phyloP scores from a whole-genome alignment of 2,797 vertebrate genomes.

The Anisognathus igniventris region DNA sequence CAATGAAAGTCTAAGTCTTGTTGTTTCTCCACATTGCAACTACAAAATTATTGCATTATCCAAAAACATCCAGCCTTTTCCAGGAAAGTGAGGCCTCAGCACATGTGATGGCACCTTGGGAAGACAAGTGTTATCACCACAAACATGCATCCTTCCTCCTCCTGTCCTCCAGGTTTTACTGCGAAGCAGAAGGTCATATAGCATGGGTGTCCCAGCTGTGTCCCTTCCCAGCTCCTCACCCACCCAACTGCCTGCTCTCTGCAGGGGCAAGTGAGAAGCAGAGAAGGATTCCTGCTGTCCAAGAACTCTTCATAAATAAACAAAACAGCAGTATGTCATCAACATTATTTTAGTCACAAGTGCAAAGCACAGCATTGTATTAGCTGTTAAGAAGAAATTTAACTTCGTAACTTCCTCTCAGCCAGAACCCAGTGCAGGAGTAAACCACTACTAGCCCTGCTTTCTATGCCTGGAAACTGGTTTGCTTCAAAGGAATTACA shows the following conservation, averaged over 20 bases:
- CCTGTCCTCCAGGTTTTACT: not conserved
- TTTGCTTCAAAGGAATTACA: not conserved
- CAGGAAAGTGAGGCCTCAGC: not conserved
- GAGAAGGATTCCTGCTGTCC: not conserved
- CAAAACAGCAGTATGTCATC: not conserved
- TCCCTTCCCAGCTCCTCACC: too few relatives aligned
- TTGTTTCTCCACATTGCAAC: not conserved
- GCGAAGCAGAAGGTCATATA: not conserved
- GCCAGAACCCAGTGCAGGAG: not conserved
- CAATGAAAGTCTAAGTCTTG: not conserved
- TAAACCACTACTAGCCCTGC: not conserved
- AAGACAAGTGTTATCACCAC: not conserved
- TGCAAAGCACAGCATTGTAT: rapidly evolving
- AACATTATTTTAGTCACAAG: not conserved
- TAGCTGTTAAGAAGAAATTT: not conserved
- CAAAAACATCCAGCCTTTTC: not conserved
- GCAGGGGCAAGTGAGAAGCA: not conserved
- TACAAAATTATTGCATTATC: not conserved
- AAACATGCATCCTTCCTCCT: not conserved
- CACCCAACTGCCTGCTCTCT: rapidly evolving
- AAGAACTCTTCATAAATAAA: not conserved
- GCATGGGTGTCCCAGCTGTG: not conserved
- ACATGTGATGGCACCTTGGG: too few relatives aligned
- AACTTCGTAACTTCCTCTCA: not conserved
- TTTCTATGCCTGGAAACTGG: not conserved